phyloP scores from a whole-genome alignment of 2,113 vertebrate species.

The Lathamus discolor region DNA sequence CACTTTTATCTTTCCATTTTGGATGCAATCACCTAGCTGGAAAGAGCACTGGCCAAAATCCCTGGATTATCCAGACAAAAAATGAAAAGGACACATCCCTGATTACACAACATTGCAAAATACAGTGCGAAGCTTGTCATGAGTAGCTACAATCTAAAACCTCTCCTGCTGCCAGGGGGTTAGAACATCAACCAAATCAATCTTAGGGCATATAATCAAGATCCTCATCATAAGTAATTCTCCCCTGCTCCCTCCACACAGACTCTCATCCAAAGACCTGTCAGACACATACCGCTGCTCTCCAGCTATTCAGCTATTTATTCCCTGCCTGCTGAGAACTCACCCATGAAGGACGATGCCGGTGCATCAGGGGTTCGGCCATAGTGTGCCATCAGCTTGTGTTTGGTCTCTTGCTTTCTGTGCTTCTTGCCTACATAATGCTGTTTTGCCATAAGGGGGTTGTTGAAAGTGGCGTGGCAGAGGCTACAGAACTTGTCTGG shows the following conservation, averaged over 20 bases:
- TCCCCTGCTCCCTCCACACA: not conserved
- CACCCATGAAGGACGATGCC: conserved; percentile 71
- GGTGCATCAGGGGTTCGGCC: conserved; percentile 79
- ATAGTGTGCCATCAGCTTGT: conserved; percentile 93
- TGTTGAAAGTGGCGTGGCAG: conserved; percentile 96
- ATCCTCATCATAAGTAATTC: not conserved
- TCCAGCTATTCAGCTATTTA: not conserved
- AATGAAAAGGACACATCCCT: not conserved
- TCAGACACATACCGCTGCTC: not conserved
- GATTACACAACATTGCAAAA: not conserved
- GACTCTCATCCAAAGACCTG: not conserved
- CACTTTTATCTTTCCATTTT: conserved; percentile 48
- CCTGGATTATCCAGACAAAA: not conserved
- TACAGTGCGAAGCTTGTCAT: not conserved
- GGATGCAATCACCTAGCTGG: conserved; percentile 24
- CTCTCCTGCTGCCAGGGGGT: not conserved
- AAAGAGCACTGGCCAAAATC: conserved; percentile 21
- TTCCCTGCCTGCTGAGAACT: conserved; percentile 33
- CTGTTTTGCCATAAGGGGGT: conserved; percentile 94
- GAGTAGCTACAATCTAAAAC: not conserved
- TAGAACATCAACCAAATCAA: not conserved
- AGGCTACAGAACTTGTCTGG: conserved; percentile 92
- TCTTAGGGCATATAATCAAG: not conserved
- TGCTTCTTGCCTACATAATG: conserved; percentile 97
- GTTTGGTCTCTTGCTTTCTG: conserved; percentile 92